Evolutionary conservation across 1,140 invertebrate species (phyloP), one percentile per base, ranked within the genome.

Genomic region (Psilanteris sp.): DNA sequence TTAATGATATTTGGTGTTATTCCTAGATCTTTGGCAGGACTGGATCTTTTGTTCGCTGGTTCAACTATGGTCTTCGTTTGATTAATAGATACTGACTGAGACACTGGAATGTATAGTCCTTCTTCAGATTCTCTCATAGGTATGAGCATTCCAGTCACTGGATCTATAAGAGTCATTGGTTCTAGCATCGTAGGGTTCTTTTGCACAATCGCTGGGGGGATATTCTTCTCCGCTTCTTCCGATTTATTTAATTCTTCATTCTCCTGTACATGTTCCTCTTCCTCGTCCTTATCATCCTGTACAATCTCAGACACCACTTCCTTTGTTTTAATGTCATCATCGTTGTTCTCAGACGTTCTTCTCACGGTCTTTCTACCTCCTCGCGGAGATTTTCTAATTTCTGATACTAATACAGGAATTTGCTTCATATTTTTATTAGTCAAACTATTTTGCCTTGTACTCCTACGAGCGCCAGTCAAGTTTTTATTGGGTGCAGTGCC

Each of bases 121-220:
- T 94, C 93, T 79, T 93, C 93, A 18, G 91, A 92, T 75, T 93
- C 92, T 72, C 91, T 87, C 90, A 93, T 92, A 0, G 91, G 92
- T 32, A 92, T 93, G 26, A 95, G 85, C 72, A 93, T 88, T 5
- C 94, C 94, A 1, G 93, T 95, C 0, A 94, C 93, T 0, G 94
- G 93, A 88, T 95, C 94, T 14, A 94, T 93, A 5, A 94, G 80
- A 7, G 89, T 90, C 77, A 90, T 92, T 1, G 91, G 91, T 73
- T 92, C 92, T 0, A 77, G 82, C 1, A 76, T 77, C 0, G 66
- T 13, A 1, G 83, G 18, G 37, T 83, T 87, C 34, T 83, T 76
- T 5, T 55, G 43, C 7, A 79, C 11, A 20, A 36, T 11, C 24
- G 48, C 16, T 9, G 48, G n/a, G n/a, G n/a, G n/a, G n/a, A n/a